phyloP scores from a whole-genome alignment of 1,140 invertebrate species.

The Magallana angulata region DNA sequence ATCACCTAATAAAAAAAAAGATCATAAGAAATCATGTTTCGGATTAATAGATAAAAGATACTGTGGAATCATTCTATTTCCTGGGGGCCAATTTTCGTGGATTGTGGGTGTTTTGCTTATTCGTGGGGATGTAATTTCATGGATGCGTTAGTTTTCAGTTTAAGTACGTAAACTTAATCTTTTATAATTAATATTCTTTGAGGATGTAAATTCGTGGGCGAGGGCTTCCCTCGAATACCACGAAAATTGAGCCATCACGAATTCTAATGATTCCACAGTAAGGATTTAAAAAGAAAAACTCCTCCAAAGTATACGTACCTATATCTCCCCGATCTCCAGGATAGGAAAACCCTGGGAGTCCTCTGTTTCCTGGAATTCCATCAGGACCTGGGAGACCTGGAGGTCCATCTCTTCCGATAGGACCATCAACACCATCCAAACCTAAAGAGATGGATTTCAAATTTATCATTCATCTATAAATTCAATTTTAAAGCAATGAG shows the following conservation, averaged over 20 bases:
- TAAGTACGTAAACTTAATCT: too few relatives aligned
- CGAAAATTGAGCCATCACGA: too few relatives aligned
- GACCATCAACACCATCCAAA: slow-evolving; percentile 41
- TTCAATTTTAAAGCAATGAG: background rate
- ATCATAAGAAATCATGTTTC: background rate
- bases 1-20: slow-evolving; percentile 42
- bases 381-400: slow-evolving; percentile 77
- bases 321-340: slow-evolving; percentile 65
- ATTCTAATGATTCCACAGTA: background rate
- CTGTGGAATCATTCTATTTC: too few relatives aligned
- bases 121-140: too few relatives aligned
- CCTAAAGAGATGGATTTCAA: slow-evolving; percentile 19
- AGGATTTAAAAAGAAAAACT: background rate
- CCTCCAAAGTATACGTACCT: slow-evolving; percentile 54
- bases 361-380: slow-evolving; percentile 65
- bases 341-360: slow-evolving; percentile 63
- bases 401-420: slow-evolving; percentile 42
- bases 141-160: too few relatives aligned
- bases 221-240: too few relatives aligned
- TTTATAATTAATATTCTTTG: too few relatives aligned
- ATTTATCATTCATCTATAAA: background rate
- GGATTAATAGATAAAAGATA: too few relatives aligned
- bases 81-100: too few relatives aligned
- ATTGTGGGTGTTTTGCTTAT: too few relatives aligned
- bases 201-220: too few relatives aligned